phyloP scores from a whole-genome alignment of 2,113 vertebrate species.

The Oncorhynchus mykiss region DNA sequence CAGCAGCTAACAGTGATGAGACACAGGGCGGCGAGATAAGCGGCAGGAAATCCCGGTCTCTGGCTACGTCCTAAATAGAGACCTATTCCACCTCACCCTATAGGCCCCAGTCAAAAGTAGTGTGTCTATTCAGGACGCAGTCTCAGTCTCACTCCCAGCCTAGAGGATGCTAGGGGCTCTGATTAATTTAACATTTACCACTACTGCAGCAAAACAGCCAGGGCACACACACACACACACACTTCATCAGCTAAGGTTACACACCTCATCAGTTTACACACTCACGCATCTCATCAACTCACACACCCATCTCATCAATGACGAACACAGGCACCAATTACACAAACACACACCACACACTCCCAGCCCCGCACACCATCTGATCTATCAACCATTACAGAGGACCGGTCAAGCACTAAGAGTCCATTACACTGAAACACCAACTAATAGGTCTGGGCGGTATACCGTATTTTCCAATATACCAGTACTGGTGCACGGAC shows the following conservation, averaged over 20 bases:
- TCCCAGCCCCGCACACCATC: not conserved
- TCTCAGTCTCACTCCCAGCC: too few relatives aligned
- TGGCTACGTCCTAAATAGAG: too few relatives aligned
- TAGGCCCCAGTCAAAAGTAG: too few relatives aligned
- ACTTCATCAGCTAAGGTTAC: too few relatives aligned
- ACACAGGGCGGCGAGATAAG: too few relatives aligned
- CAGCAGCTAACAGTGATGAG: not conserved
- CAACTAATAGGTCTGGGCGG: not conserved
- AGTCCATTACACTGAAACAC: not conserved
- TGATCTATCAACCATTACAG: not conserved
- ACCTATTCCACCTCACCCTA: too few relatives aligned
- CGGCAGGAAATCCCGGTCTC: constrained; percentile 6
- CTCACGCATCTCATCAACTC: not conserved
- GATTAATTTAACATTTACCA: constrained; percentile 1
- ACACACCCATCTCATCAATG: not conserved
- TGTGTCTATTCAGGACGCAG: too few relatives aligned
- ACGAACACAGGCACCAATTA: not conserved
- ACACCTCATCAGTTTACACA: not conserved
- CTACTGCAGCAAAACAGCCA: not conserved
- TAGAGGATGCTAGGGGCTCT: not conserved
- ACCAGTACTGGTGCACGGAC: too few relatives aligned
- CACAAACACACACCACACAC: constrained; percentile 1
- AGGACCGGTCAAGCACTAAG: not conserved
- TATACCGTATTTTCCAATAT: too few relatives aligned
- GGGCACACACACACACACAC: too few relatives aligned